Conservation (phyloP, 2,888 invertebrate species). For the Perdita meconis region DNA sequence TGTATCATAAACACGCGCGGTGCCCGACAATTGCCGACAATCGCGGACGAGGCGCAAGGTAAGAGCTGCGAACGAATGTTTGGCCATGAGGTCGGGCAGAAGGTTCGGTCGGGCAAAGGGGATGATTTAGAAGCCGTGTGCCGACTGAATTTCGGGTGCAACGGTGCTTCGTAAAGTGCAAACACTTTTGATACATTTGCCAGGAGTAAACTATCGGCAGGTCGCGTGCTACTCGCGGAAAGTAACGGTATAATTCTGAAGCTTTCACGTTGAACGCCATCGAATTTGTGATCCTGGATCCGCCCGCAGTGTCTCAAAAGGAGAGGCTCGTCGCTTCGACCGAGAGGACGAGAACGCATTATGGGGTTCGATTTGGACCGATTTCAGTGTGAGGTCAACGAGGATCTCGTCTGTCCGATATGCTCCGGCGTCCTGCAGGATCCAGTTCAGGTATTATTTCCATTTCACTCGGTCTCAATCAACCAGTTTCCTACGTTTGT, state of each 20-base stretch:
- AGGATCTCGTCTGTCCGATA: conserved; percentile 98
- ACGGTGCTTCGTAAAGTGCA: neutral
- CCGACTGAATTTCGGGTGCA: no score
- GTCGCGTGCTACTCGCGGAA: conserved; percentile 27
- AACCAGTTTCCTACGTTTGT: conserved; percentile 15
- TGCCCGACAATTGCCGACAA: no score
- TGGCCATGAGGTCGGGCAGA: neutral
- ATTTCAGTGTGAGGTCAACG: conserved; percentile 98
- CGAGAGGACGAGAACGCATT: conserved; percentile 47
- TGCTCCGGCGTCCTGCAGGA: conserved; percentile 98
- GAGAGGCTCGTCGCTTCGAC: conserved; percentile 36
- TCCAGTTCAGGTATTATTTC: conserved; percentile 92
- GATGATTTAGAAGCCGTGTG: no score
- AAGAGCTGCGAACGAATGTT: conserved; percentile 22
- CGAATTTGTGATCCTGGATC: conserved; percentile 44
- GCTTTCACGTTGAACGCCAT: conserved; percentile 53
- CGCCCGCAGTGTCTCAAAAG: conserved; percentile 36
- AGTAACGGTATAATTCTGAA: conserved; percentile 54
- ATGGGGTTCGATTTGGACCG: conserved; percentile 98
- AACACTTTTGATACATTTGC: conserved; percentile 22
- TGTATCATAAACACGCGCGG: no score
- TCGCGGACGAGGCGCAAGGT: no score
- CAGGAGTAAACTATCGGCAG: conserved; percentile 26
- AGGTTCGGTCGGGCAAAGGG: neutral
- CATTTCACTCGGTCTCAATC: conserved; percentile 18